Conservation (phyloP, 2,797 vertebrate genomes). For the Trachurus trachurus region DNA sequence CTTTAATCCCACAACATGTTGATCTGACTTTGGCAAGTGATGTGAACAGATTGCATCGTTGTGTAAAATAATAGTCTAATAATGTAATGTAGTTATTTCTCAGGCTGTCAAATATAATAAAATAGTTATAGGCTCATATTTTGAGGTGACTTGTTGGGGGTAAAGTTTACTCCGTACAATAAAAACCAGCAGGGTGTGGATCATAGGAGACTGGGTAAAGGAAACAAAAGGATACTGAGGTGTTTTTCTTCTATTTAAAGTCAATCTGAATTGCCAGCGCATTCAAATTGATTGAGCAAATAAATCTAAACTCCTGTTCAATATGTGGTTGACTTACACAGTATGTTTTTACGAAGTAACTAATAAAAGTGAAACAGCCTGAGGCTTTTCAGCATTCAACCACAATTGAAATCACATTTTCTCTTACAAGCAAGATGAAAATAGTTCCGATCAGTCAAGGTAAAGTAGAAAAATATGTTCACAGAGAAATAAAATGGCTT, state of each 20-base stretch:
- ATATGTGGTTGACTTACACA: slow-evolving; percentile 52
- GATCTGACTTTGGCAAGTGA: slow-evolving; percentile 42
- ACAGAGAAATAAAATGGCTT: background rate
- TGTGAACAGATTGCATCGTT: background rate
- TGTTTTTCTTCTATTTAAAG: slow-evolving; percentile 28
- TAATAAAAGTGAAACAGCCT: background rate
- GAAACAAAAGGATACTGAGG: slow-evolving; percentile 23
- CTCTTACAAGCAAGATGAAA: slow-evolving; percentile 42
- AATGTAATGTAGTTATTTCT: background rate
- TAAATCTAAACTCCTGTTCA: slow-evolving; percentile 48
- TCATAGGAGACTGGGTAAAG: slow-evolving; percentile 13
- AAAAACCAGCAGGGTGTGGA: slow-evolving; percentile 20
- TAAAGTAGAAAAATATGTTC: slow-evolving; percentile 8
- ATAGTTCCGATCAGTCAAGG: slow-evolving; percentile 77
- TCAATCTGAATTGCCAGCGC: slow-evolving; percentile 47
- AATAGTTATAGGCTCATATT: background rate
- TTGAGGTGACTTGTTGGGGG: slow-evolving; percentile 39
- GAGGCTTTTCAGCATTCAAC: slow-evolving; percentile 32
- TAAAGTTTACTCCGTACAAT: slow-evolving; percentile 53
- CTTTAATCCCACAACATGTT: slow-evolving; percentile 63
- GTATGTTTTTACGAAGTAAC: background rate
- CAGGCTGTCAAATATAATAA: background rate
- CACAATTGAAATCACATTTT: slow-evolving; percentile 61
- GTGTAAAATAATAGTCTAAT: background rate
- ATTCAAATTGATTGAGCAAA: slow-evolving; percentile 54